Percentiles rank a stretch among this genome's conserved stretches.
Evolutionary conservation across 2,113 vertebrate species (phyloP).

Genomic region (Pipa parva): DNA sequence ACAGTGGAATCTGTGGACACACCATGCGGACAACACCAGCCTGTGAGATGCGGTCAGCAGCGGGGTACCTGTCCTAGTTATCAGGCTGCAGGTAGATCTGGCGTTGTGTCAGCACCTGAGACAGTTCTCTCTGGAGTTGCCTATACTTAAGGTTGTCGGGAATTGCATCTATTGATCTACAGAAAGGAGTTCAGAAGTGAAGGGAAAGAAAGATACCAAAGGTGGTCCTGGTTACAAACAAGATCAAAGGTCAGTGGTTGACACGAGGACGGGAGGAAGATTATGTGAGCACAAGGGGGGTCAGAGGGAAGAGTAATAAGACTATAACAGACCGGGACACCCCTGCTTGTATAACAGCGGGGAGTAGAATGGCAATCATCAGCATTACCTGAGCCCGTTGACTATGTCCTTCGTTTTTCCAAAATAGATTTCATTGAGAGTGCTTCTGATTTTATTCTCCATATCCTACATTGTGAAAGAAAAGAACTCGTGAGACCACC

Average conservation of each 20-base stretch:
- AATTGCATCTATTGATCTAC: constrained; percentile 97
- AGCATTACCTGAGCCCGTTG: constrained; percentile 88
- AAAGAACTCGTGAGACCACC: background rate
- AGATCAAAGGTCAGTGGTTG: background rate
- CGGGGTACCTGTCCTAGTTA: constrained; percentile 84
- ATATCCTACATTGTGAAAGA: constrained; percentile 73
- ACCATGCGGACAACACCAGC: constrained; percentile 15
- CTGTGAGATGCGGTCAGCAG: constrained; percentile 59
- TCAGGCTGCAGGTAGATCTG: constrained; percentile 97
- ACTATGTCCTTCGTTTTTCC: constrained; percentile 99
- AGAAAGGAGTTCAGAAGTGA: constrained; percentile 58
- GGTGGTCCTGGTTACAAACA: background rate
- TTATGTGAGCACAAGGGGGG: accelerated
- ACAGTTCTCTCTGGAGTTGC: constrained; percentile 98
- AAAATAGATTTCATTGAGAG: constrained; percentile 98
- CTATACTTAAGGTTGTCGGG: constrained; percentile 98
- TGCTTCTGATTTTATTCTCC: constrained; percentile 99
- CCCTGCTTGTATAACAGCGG: background rate
- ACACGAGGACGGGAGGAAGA: constrained; percentile 5
- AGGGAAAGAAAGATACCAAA: constrained; percentile 45
- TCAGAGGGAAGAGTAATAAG: background rate
- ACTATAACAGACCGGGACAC: background rate
- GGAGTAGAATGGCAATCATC: background rate
- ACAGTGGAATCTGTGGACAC: background rate
- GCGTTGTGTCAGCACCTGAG: constrained; percentile 97